These are phyloP conservation scores for Empidonax alnorum DNA, from an alignment of 2,113 vertebrate species.

Conservation along the genomic window DNA sequence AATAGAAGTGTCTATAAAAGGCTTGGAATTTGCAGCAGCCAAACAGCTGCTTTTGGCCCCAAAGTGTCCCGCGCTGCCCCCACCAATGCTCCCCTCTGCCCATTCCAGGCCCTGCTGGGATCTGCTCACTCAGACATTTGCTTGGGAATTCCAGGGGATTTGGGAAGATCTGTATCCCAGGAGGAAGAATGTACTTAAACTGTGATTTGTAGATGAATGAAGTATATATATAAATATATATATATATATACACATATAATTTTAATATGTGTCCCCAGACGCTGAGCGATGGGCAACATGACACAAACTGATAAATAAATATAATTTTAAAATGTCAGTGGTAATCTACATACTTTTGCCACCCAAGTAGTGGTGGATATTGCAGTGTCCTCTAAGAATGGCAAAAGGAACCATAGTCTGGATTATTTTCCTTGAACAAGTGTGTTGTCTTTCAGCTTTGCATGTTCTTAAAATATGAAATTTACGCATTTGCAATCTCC, in stretches of 20 bases:
- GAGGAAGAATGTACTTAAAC: background rate
- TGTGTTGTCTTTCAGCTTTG: background rate
- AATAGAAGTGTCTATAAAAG: rapidly evolving
- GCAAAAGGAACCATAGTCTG: background rate
- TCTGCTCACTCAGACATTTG: background rate
- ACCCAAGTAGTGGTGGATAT: background rate
- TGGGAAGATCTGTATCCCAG: background rate
- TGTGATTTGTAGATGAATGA: background rate
- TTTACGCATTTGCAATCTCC: background rate
- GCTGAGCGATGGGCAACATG: background rate
- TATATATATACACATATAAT: background rate
- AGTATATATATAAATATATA: background rate
- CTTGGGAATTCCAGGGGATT: background rate
- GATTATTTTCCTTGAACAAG: background rate
- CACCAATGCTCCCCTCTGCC: background rate
- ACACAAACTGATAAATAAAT: constrained; percentile 6
- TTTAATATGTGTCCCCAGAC: background rate
- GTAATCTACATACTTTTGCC: background rate
- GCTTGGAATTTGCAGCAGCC: rapidly evolving
- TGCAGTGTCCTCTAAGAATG: background rate
- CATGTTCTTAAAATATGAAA: background rate
- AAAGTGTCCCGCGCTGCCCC: rapidly evolving
- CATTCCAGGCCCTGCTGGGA: rapidly evolving
- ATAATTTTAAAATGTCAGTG: background rate
- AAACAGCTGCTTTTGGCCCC: background rate